A percentile compares a stretch with the other conserved stretches of the same genome.
Evolutionary conservation across 2,113 vertebrate species (phyloP).

Genomic region (Eulacestoma nigropectus): DNA sequence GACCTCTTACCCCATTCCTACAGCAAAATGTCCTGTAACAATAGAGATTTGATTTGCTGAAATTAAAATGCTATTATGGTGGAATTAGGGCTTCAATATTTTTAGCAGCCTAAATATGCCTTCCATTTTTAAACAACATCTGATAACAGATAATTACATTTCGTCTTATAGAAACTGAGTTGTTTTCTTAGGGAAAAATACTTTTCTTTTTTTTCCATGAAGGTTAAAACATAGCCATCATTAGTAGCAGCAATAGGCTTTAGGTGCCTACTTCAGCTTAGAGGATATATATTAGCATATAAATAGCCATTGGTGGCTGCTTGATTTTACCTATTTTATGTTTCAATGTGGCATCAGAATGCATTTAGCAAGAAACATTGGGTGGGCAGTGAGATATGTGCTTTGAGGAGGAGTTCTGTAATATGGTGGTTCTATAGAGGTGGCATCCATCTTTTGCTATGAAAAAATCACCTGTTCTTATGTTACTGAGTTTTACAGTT

Average conservation of each 20-base stretch:
- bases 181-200: conserved; percentile 76
- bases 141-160: conserved; percentile 84
- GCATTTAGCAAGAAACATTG: conserved; percentile 61
- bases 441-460: conserved; percentile 34
- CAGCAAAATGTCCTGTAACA: conserved; percentile 83
- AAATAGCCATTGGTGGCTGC: conserved; percentile 72
- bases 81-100: conserved; percentile 90
- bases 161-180: conserved; percentile 75
- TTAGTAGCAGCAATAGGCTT: conserved; percentile 70
- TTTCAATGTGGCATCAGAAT: conserved; percentile 72
- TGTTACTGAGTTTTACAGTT: neutral
- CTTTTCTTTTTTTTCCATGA: conserved; percentile 70
- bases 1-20: conserved; percentile 82
- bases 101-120: conserved; percentile 80
- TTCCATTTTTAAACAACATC: conserved; percentile 82
- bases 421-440: conserved; percentile 21
- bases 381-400: neutral
- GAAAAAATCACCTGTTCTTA: conserved; percentile 33
- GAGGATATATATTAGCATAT: conserved; percentile 71
- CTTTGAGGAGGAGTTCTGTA: neutral
- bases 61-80: conserved; percentile 92
- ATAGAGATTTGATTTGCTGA: conserved; percentile 84
- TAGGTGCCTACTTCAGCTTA: conserved; percentile 67
- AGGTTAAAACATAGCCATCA: conserved; percentile 75
- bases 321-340: conserved; percentile 68